These are phyloP conservation scores for Parapsyche elsis DNA, from an alignment of 1,140 invertebrate species.

Conservation along the genomic window DNA sequence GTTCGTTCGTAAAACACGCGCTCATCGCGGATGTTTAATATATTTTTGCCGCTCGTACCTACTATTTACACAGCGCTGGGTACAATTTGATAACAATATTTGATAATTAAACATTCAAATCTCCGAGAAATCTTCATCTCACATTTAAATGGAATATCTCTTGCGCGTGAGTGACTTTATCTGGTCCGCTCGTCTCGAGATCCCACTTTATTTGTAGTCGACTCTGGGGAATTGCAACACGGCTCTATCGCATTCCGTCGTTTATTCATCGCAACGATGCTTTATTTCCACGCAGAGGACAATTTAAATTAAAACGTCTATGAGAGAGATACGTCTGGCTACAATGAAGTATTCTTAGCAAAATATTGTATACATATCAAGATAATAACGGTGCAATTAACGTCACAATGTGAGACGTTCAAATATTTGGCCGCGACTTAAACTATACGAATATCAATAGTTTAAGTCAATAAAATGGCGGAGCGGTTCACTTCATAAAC, in stretches of 20 bases:
- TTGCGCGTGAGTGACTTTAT: slow-evolving; percentile 1
- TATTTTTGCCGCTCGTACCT: slow-evolving; percentile 13
- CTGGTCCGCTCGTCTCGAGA: neutral
- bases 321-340: neutral
- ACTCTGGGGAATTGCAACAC: too few relatives aligned
- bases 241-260: too few relatives aligned
- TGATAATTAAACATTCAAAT: slow-evolving; percentile 43
- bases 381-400: slow-evolving; percentile 21
- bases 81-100: slow-evolving; percentile 42
- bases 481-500: too few relatives aligned
- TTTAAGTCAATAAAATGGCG: neutral
- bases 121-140: slow-evolving; percentile 31
- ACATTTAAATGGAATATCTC: slow-evolving; percentile 26
- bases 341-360: slow-evolving; percentile 1
- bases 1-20: neutral
- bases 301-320: too few relatives aligned
- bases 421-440: slow-evolving; percentile 3
- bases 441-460: neutral
- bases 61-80: slow-evolving; percentile 25
- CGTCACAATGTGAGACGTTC: slow-evolving; percentile 9
- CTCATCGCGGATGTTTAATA: slow-evolving; percentile 20
- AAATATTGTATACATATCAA: slow-evolving; percentile 13
- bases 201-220: neutral
- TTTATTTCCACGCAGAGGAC: too few relatives aligned
- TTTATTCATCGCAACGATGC: too few relatives aligned